Evolutionary conservation across 2,888 invertebrate genomes (phyloP).

Genomic region (Acanthoscelides obtectus): DNA sequence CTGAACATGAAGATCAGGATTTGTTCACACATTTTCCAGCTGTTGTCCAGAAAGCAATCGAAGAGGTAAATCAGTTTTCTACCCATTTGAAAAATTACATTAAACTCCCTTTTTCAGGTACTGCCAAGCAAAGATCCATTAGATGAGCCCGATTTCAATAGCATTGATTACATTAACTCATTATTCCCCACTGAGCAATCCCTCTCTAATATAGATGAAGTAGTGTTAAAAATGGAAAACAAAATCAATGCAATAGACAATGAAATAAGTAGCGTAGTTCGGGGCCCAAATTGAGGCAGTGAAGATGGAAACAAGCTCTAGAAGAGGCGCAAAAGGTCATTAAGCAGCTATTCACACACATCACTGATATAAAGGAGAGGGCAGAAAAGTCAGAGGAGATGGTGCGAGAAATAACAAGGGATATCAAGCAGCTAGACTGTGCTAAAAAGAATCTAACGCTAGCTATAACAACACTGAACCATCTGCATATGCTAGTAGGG

Average conservation of each 20-base stretch:
- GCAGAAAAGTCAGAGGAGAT: slow-evolving; percentile 93
- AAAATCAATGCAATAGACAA: slow-evolving; percentile 81
- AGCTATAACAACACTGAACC: slow-evolving; percentile 96
- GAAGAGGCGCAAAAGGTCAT: slow-evolving; percentile 82
- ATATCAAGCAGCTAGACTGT: slow-evolving; percentile 96
- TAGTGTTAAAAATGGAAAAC: slow-evolving; percentile 75
- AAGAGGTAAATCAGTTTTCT: slow-evolving; percentile 55
- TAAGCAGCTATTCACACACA: slow-evolving; percentile 79
- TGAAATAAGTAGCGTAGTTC: slow-evolving; percentile 84
- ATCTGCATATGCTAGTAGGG: slow-evolving; percentile 94
- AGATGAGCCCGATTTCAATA: slow-evolving; percentile 89
- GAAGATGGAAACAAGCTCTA: slow-evolving; percentile 79
- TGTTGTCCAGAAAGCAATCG: slow-evolving; percentile 86
- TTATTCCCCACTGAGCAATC: slow-evolving; percentile 98
- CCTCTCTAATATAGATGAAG: slow-evolving; percentile 83
- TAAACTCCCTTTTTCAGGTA: slow-evolving; percentile 59
- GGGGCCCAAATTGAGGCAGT: slow-evolving; percentile 83
- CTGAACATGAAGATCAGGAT: slow-evolving; percentile 39
- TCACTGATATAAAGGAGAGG: slow-evolving; percentile 88
- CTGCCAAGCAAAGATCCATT: slow-evolving; percentile 89
- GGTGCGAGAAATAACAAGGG: slow-evolving; percentile 88
- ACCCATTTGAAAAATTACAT: not conserved
- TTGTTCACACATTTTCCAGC: slow-evolving; percentile 64
- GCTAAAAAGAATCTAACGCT: slow-evolving; percentile 95
- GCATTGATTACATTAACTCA: slow-evolving; percentile 90